Evolutionary conservation across 2,797 vertebrate genomes (phyloP).

Genomic region (Catharus ustulatus): DNA sequence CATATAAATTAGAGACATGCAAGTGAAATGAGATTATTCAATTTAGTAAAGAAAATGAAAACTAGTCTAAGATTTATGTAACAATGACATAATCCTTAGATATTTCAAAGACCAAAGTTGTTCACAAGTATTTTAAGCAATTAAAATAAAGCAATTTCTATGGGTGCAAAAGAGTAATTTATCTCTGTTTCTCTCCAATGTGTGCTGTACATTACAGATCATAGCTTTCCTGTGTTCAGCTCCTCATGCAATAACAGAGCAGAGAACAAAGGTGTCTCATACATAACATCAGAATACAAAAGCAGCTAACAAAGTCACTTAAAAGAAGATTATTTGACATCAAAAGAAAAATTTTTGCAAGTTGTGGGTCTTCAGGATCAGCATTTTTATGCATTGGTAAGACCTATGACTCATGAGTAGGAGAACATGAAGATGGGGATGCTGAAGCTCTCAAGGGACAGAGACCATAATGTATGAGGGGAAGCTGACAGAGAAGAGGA

Average conservation of each 20-base stretch:
- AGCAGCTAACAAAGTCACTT: not conserved
- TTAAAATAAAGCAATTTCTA: not conserved
- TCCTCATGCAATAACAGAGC: not conserved
- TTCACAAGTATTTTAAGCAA: not conserved
- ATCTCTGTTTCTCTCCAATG: not conserved
- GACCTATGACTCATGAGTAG: not conserved
- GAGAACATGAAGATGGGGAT: not conserved
- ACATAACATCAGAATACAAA: not conserved
- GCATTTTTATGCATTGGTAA: not conserved
- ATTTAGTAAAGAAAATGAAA: not conserved
- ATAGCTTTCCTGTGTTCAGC: not conserved
- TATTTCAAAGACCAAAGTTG: not conserved
- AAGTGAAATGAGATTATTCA: not conserved
- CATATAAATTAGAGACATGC: not conserved
- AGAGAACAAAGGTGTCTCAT: not conserved
- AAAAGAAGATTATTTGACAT: not conserved
- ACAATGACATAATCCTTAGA: not conserved
- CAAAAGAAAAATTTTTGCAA: not conserved
- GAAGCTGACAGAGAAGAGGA: not conserved
- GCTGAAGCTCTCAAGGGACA: not conserved
- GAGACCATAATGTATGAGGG: not conserved
- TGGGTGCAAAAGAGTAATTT: not conserved
- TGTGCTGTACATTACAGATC: not conserved
- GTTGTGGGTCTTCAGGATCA: not conserved
- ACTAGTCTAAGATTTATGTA: not conserved